Evolutionary conservation across 2,888 invertebrate genomes (phyloP).

Genomic region (Drosophila prolongata): DNA sequence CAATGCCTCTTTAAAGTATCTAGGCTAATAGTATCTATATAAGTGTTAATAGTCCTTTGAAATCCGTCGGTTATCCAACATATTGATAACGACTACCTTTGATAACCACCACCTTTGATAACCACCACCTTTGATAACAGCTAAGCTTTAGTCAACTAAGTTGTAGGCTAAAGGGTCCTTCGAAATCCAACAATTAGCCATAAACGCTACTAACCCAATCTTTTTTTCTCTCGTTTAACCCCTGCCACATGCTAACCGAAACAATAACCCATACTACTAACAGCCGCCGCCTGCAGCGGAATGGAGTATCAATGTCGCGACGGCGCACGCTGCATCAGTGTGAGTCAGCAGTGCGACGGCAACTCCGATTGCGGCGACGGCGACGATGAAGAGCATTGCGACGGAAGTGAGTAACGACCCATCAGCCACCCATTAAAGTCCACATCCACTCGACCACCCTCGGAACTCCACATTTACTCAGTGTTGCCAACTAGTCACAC

Average conservation of each 20-base stretch:
- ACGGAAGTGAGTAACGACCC: slow-evolving; percentile 81
- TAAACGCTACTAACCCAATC: slow-evolving; percentile 32
- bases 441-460: not conserved
- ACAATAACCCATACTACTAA: slow-evolving; percentile 51
- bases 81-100: too few species aligned
- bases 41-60: not conserved
- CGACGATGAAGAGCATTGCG: slow-evolving; percentile 84
- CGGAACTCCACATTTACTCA: not conserved
- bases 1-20: not conserved
- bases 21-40: not conserved
- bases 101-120: not conserved
- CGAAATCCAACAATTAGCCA: not conserved
- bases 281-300: slow-evolving; percentile 82
- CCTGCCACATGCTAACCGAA: slow-evolving; percentile 34
- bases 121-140: not conserved
- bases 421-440: slow-evolving; percentile 19
- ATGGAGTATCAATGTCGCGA: slow-evolving; percentile 83
- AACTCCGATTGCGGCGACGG: slow-evolving; percentile 80
- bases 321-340: slow-evolving; percentile 81
- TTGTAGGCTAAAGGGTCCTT: not conserved
- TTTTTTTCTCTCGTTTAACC: slow-evolving; percentile 28
- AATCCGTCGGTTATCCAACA: not conserved
- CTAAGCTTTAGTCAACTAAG: not conserved
- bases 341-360: slow-evolving; percentile 82
- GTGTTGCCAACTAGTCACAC: not conserved